Percentiles rank a stretch among this genome's conserved stretches.
phyloP scores from a whole-genome alignment of 1,140 invertebrate species.

The Aleiodes sp. region DNA sequence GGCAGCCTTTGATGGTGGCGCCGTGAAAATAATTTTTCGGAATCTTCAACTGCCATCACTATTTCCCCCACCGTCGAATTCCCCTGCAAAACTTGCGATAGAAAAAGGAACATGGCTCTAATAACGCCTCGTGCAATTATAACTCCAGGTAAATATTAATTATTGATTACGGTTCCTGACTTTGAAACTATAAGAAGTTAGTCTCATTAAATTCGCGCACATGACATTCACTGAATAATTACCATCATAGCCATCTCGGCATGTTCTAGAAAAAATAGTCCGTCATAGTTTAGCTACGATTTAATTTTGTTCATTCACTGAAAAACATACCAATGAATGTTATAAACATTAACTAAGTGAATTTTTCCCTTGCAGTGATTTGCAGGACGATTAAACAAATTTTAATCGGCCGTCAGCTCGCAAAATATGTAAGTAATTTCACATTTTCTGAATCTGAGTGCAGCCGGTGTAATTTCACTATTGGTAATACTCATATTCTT shows the following conservation, averaged over 20 bases:
- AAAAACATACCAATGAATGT: not conserved
- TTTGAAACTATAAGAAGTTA: not conserved
- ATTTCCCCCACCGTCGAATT: not conserved
- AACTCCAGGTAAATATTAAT: constrained; percentile 50
- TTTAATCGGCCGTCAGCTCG: constrained; percentile 42
- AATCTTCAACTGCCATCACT: too few relatives aligned
- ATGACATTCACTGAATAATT: not conserved
- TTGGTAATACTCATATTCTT: constrained; percentile 1
- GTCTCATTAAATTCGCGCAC: not conserved
- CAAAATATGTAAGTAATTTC: constrained; percentile 54
- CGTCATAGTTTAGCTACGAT: not conserved
- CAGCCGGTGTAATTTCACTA: not conserved
- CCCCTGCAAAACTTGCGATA: not conserved
- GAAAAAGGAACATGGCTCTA: constrained; percentile 55
- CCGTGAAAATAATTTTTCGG: too few relatives aligned
- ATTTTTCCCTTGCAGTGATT: constrained; percentile 48
- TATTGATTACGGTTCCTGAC: not conserved
- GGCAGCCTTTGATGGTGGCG: too few relatives aligned
- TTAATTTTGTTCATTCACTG: not conserved
- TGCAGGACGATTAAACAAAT: constrained; percentile 48
- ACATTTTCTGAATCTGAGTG: not conserved
- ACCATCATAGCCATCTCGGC: too few relatives aligned
- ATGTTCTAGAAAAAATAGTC: not conserved
- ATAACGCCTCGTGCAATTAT: constrained; percentile 52
- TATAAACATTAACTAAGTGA: not conserved